phyloP scores from a whole-genome alignment of 2,797 vertebrate species.

The Acanthiza pusilla region DNA sequence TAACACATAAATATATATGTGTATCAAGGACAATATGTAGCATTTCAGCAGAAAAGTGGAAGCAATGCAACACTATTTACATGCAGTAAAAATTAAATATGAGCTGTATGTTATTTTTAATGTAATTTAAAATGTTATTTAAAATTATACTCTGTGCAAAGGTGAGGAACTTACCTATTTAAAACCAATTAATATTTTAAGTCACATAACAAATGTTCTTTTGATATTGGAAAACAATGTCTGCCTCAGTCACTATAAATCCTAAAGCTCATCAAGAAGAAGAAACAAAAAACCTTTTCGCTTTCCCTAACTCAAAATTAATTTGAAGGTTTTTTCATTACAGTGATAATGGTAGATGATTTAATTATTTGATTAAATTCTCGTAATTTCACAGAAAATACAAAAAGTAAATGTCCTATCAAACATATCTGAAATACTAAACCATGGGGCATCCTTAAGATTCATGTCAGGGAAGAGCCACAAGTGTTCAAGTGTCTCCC shows the following conservation, averaged over 20 bases:
- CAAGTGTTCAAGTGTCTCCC: fast-evolving
- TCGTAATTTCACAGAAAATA: neutral
- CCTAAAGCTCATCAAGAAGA: neutral
- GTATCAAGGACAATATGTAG: neutral
- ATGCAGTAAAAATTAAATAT: neutral
- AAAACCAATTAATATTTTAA: neutral
- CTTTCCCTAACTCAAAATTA: neutral
- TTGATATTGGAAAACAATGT: neutral
- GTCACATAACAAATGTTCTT: neutral
- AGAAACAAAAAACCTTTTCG: neutral
- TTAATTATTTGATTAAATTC: neutral
- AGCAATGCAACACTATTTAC: neutral
- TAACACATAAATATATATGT: too few species aligned
- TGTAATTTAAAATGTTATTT: neutral
- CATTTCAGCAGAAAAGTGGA: neutral
- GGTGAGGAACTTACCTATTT: neutral
- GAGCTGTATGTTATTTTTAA: neutral
- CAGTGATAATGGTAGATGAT: fast-evolving
- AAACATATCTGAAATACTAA: neutral
- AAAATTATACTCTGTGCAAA: neutral
- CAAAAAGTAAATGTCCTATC: neutral
- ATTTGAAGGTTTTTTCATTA: neutral
- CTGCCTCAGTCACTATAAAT: neutral
- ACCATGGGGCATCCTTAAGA: fast-evolving
- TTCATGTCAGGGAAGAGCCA: neutral